Evolutionary conservation across 1,140 invertebrate species (phyloP), one percentile per base, ranked within the genome.

Genomic region (Bombus superbus): DNA sequence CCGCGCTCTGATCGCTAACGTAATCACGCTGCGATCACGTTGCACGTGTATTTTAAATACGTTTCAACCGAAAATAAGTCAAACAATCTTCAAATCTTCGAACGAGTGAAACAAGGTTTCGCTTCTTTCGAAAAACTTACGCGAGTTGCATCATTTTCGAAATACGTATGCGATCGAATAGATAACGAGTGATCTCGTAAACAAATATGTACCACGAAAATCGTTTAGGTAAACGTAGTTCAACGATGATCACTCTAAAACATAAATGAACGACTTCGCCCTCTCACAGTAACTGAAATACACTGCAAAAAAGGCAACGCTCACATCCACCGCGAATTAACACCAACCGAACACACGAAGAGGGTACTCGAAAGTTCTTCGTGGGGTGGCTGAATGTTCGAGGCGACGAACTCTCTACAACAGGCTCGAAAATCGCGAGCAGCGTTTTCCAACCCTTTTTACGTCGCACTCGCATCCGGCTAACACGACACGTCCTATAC

Each of bases 371-470:
- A 40, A 76, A 76, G 22, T 28, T 76, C 53, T 59, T 35, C 18
- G 74, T 35, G 47, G 73, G 73, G 73, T 57, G 6, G 59, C 59
- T 62, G 44, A 8, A 44, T 35, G 44, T 74, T 35, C 44, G n/a
- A 53, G 42, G 47, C 73, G 73, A 75, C 42, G 73, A 75, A 57
- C 47, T 75, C 73, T 72, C 71, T 8, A n/a, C n/a, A 47, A 73
- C 42, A 44, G n/a, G 72, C 72, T 32, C n/a, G 72, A 73, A 73
- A 73, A 72, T 84, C 66, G 72, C 42, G 32, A 79, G 76, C 79
- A 75, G 0, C 64, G 40, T 64, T 32, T 64, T 40, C 38, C 15
- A 28, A 25, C 62, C 42, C 42, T 83, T 83, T 77, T 83, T 83
- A 25, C 73, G 32, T 32, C 53, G 72, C 64, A 15, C 35, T 57